Conservation (phyloP, 2,888 invertebrate species). For the Microdon myrmicae region DNA sequence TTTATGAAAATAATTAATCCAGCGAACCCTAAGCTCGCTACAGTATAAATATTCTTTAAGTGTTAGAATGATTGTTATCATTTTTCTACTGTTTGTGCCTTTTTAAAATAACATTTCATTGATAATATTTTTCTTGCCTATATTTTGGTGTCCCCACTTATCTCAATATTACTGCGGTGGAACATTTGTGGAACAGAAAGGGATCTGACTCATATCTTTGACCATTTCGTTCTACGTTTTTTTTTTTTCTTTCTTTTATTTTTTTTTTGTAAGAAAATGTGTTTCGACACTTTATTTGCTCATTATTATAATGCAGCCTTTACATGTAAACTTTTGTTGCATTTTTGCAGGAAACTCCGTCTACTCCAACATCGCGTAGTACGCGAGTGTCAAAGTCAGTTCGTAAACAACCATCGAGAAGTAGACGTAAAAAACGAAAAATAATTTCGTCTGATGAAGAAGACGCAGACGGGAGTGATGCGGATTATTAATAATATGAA, state of each 20-base stretch:
- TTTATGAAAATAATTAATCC: too few relatives aligned
- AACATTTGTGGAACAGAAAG: background rate
- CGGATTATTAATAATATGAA: conserved; percentile 63
- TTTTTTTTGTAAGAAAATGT: background rate
- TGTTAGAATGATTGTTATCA: too few relatives aligned
- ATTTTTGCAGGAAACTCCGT: conserved; percentile 45
- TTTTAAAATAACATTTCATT: too few relatives aligned
- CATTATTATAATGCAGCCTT: background rate
- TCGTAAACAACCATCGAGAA: conserved; percentile 57
- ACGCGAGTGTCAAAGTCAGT: conserved; percentile 33
- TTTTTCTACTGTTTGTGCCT: too few relatives aligned
- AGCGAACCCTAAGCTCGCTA: too few relatives aligned
- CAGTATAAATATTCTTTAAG: too few relatives aligned
- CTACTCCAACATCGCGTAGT: conserved; percentile 54
- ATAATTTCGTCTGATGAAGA: conserved; percentile 72
- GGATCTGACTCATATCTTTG: background rate
- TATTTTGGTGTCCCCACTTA: too few relatives aligned
- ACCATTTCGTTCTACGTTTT: background rate
- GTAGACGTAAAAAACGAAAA: conserved; percentile 69
- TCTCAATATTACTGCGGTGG: too few relatives aligned
- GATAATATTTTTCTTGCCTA: too few relatives aligned
- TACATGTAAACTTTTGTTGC: background rate
- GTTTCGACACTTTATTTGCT: background rate
- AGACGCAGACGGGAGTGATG: conserved; percentile 75
- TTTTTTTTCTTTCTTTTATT: background rate